A percentile compares a stretch with the other conserved stretches of the same genome.
phyloP scores from a whole-genome alignment of 2,113 vertebrate genomes.

The Centropristis striata region DNA sequence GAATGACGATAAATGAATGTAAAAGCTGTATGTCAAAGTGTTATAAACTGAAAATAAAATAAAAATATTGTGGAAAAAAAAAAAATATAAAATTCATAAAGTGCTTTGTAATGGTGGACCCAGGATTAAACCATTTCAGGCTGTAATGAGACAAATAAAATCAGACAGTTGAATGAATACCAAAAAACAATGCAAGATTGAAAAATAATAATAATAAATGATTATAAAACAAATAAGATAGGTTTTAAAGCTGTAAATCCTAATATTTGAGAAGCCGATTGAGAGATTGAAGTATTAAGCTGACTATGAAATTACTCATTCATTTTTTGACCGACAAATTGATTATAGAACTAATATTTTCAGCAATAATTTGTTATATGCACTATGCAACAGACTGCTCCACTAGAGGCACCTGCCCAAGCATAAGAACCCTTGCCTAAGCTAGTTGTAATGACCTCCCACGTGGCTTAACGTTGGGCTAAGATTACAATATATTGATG shows the following conservation, averaged over 20 bases:
- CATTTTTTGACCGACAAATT: background rate
- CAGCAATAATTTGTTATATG: background rate
- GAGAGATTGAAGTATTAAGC: background rate
- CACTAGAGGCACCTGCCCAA: background rate
- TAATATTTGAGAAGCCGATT: background rate
- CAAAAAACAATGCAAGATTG: background rate
- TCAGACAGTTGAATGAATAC: background rate
- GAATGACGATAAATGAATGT: too few species aligned
- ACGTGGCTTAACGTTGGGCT: conserved; percentile 24
- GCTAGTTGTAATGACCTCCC: background rate
- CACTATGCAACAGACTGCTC: too few species aligned
- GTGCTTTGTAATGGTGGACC: background rate
- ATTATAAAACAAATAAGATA: background rate
- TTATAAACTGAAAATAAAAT: too few species aligned
- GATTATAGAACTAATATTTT: too few species aligned
- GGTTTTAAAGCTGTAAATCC: background rate
- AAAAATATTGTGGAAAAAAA: too few species aligned
- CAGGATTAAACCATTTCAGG: background rate
- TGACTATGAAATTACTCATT: background rate
- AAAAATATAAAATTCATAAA: too few species aligned
- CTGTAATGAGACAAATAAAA: background rate
- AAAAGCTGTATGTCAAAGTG: too few species aligned
- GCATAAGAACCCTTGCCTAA: background rate
- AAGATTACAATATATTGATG: conserved; percentile 32
- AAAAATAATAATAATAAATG: background rate